Conservation (phyloP, 2,113 vertebrate genomes). For the Drymodes brunneopygia region DNA sequence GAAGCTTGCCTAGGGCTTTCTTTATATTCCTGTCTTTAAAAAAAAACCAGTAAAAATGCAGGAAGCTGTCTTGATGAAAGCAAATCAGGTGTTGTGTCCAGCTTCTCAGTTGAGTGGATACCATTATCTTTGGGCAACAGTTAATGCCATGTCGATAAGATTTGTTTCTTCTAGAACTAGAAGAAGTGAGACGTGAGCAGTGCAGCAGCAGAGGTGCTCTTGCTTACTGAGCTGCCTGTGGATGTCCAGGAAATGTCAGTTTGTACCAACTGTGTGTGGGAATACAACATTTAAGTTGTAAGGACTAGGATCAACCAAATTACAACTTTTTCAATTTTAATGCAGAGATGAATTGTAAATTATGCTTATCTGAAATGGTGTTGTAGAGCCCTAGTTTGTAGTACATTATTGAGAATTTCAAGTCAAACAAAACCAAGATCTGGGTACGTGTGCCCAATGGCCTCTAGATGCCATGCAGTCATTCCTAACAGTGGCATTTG, state of each 20-base stretch:
- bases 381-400: not conserved
- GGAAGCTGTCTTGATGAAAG: not conserved
- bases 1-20: slow-evolving; percentile 13
- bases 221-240: not conserved
- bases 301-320: not conserved
- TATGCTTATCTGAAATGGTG: not conserved
- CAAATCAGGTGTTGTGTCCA: not conserved
- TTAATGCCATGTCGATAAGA: fast-evolving
- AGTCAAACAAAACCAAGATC: not conserved
- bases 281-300: not conserved
- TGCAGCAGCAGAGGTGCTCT: not conserved
- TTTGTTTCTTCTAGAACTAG: not conserved
- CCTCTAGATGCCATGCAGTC: not conserved
- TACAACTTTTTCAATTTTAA: not conserved
- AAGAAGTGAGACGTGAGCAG: fast-evolving
- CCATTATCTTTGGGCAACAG: not conserved
- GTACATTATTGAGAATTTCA: not conserved
- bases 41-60: not conserved
- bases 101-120: not conserved
- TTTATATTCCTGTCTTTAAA: not conserved
- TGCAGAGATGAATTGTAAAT: not conserved
- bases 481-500: not conserved
- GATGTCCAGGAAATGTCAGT: not conserved
- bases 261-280: not conserved
- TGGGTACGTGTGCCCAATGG: not conserved